Evolutionary conservation across 2,113 vertebrate species (phyloP), one percentile per base, ranked within the genome.

Genomic region (Herpetotheres cachinnans): DNA sequence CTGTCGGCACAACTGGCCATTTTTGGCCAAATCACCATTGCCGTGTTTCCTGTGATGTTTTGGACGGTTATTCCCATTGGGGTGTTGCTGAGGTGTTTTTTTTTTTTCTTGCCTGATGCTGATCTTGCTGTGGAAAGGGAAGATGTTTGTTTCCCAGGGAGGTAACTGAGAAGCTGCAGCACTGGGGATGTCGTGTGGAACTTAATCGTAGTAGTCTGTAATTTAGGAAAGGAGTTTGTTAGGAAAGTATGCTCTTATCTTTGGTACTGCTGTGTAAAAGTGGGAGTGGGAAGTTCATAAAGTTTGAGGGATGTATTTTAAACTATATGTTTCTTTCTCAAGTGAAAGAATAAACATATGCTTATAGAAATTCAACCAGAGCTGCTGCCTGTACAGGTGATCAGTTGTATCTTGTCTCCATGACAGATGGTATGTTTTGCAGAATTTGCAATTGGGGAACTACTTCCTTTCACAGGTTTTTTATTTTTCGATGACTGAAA

Each of bases 11-110:
- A 99, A 73, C 95, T 49, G 26, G 98, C 98, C 59, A 97, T 97
- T 34, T 98, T 82, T 0, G 98, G 98, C 99, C 99, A 99, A 74
- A 97, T 98, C 56, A 99, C 98, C 55, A 95, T 91, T 34, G 99
- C 99, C 0, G 98, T 98, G 78, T 97, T 98, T 69, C 98, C 93
- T 1, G 99, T 98, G 93, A 99, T 95, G 96, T 99, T 99, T 94
- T 99, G 98, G 80, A 99, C 47, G 0, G 80, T 94, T 79, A 99
- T 97, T 34, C 93, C 98, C 99, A 99, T 99, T 9, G 11, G 86
- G 49, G 30, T 38, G 65, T 47, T 62, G 54, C 59, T 54, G 11
- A 8, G 50, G 25, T 50, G 13, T 4, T 10, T 20, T 52, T 16
- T 20, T 52, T 16, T 56, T 27, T 36, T 17, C 36, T 67, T 63